These are phyloP conservation scores for Peromyscus polionotus DNA, from an alignment of 2,113 vertebrate genomes.

Conservation along the genomic window DNA sequence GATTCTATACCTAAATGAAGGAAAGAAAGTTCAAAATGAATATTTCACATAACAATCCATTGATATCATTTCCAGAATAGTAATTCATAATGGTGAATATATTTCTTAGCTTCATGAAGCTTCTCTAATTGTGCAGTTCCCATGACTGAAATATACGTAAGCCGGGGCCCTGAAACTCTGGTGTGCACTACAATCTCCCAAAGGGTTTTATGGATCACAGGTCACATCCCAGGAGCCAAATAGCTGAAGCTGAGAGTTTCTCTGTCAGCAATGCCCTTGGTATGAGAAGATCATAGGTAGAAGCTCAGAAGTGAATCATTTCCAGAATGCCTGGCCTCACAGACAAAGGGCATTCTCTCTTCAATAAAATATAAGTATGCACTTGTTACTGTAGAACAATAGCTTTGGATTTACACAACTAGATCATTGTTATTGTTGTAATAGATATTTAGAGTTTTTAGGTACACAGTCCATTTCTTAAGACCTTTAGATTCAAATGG, in stretches of 20 bases:
- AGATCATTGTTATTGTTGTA: background rate
- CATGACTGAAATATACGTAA: background rate
- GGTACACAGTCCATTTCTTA: background rate
- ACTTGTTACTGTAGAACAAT: background rate
- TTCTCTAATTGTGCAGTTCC: background rate
- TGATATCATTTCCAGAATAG: background rate
- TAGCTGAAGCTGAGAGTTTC: background rate
- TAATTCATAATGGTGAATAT: background rate
- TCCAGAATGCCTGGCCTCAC: background rate
- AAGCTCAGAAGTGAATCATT: background rate
- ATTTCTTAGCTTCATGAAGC: background rate
- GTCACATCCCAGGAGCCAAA: accelerated
- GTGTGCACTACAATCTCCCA: background rate
- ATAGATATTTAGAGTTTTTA: background rate
- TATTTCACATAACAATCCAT: slow-evolving; percentile 23
- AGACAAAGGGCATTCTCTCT: background rate
- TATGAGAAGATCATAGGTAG: background rate
- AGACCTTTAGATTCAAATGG: background rate
- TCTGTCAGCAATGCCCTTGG: background rate
- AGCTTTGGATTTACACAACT: background rate
- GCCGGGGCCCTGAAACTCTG: background rate
- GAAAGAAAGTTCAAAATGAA: background rate
- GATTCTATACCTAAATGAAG: slow-evolving; percentile 93
- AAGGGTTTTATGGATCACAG: background rate
- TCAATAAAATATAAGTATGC: background rate